Percentiles rank a stretch among this genome's conserved stretches.
Conservation (phyloP, 2,888 invertebrate genomes). For the Scaptodrosophila latifasciaeformis region DNA sequence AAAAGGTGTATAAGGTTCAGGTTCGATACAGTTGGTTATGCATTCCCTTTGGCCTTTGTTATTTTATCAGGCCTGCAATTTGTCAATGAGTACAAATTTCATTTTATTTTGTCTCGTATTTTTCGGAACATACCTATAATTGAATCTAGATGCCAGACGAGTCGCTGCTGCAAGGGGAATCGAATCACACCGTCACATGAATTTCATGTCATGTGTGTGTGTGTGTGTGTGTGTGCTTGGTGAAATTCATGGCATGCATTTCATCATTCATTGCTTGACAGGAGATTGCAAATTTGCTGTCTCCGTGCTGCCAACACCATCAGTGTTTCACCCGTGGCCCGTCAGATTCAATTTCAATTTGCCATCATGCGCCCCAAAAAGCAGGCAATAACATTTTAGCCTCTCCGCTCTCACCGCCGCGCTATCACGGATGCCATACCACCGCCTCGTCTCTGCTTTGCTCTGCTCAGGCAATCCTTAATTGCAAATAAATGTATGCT, state of each 20-base stretch:
- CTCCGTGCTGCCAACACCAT: neutral
- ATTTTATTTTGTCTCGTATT: too few species aligned
- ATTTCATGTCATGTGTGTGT: neutral
- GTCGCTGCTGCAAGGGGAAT: conserved; percentile 13
- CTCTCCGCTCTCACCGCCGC: neutral
- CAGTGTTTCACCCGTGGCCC: too few species aligned
- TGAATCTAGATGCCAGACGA: conserved; percentile 32
- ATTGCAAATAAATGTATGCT: conserved; percentile 34
- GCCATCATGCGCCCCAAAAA: conserved; percentile 1
- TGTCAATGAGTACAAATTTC: conserved; percentile 63
- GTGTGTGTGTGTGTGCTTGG: neutral
- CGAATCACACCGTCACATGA: conserved; percentile 5
- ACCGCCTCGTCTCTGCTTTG: conserved; percentile 2
- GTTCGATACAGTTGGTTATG: too few species aligned
- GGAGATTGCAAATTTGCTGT: conserved; percentile 51
- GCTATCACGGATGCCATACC: too few species aligned
- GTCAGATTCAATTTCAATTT: neutral
- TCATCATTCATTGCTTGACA: conserved; percentile 44
- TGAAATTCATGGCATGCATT: conserved; percentile 35
- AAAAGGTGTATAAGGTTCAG: too few species aligned
- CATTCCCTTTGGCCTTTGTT: too few species aligned
- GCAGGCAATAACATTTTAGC: conserved; percentile 8
- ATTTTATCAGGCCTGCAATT: conserved; percentile 66
- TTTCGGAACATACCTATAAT: conserved; percentile 54
- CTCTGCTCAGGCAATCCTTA: conserved; percentile 18